These are phyloP conservation scores for Tricholauxania praeusta DNA, from an alignment of 2,888 invertebrate species.

Conservation along the genomic window DNA sequence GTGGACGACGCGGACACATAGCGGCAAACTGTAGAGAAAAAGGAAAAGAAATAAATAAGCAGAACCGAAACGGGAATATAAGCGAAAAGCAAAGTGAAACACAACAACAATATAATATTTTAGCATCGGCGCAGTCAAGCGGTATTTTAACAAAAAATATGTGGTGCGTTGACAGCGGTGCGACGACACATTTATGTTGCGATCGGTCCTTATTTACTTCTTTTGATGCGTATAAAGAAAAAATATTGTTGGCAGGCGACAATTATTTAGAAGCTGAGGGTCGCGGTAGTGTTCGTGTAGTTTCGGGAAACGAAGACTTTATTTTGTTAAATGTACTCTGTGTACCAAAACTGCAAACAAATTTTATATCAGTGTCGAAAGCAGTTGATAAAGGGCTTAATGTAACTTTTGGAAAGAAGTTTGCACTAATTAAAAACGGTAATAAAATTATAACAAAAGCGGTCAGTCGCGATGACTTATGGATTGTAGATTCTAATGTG, in stretches of 20 bases:
- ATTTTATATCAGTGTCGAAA: slow-evolving; percentile 41
- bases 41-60: too few relatives aligned
- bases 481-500: too few relatives aligned
- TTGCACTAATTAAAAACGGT: too few relatives aligned
- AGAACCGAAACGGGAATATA: too few relatives aligned
- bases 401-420: slow-evolving; percentile 17
- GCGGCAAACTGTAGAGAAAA: neutral
- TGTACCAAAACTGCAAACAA: neutral
- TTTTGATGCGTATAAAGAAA: slow-evolving; percentile 28
- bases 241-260: slow-evolving; percentile 34
- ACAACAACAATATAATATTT: too few relatives aligned
- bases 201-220: slow-evolving; percentile 20
- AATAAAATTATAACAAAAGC: neutral
- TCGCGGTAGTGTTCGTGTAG: slow-evolving; percentile 32
- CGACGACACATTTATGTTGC: slow-evolving; percentile 43
- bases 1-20: neutral
- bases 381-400: slow-evolving; percentile 29
- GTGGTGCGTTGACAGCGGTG: slow-evolving; percentile 36
- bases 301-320: neutral
- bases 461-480: too few relatives aligned
- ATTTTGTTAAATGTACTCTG: too few relatives aligned
- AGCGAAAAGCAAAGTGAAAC: too few relatives aligned
- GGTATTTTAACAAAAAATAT: neutral
- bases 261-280: slow-evolving; percentile 37
- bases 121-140: too few relatives aligned